Percentiles rank a stretch among this genome's conserved stretches.
Conservation (phyloP, 1,140 invertebrate genomes). For the Gryllus bimaculatus region DNA sequence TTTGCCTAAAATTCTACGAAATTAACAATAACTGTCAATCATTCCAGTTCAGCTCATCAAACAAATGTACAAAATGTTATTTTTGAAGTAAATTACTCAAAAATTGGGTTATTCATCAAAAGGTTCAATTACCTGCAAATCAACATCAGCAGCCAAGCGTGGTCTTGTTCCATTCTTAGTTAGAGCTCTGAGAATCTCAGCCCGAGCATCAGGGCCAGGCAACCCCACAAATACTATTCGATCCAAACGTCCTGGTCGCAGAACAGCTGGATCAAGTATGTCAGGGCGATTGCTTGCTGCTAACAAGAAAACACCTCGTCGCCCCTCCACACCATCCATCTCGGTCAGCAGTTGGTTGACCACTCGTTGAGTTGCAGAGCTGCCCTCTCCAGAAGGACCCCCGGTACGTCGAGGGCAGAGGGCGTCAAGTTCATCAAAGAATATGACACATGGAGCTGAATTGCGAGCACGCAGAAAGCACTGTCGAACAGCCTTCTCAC, state of each 20-base stretch:
- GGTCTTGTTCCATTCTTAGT: conserved; percentile 59
- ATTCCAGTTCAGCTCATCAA: too few relatives aligned
- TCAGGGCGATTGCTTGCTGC: conserved; percentile 95
- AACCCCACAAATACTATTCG: conserved; percentile 91
- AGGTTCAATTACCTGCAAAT: conserved; percentile 8
- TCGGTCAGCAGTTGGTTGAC: conserved; percentile 97
- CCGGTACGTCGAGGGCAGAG: conserved; percentile 65
- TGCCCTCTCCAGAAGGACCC: conserved; percentile 15
- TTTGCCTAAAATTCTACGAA: too few relatives aligned
- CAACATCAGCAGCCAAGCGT: conserved; percentile 12
- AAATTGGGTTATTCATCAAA: too few relatives aligned
- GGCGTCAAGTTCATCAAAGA: conserved; percentile 98
- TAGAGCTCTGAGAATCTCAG: conserved; percentile 80
- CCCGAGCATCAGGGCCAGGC: conserved; percentile 66
- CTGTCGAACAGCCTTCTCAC: conserved; percentile 89
- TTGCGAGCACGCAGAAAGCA: conserved; percentile 90
- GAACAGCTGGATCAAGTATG: conserved; percentile 91
- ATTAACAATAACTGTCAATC: too few relatives aligned
- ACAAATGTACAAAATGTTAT: too few relatives aligned
- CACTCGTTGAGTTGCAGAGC: conserved; percentile 47
- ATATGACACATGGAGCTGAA: conserved; percentile 96
- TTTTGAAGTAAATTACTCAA: too few relatives aligned
- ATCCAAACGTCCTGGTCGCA: conserved; percentile 89
- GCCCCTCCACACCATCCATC: conserved; percentile 92
- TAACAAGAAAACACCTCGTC: conserved; percentile 86